Percentiles rank a stretch among this genome's conserved stretches.
Evolutionary conservation across 2,888 invertebrate species (phyloP).

Genomic region (Calliphora vomitoria): DNA sequence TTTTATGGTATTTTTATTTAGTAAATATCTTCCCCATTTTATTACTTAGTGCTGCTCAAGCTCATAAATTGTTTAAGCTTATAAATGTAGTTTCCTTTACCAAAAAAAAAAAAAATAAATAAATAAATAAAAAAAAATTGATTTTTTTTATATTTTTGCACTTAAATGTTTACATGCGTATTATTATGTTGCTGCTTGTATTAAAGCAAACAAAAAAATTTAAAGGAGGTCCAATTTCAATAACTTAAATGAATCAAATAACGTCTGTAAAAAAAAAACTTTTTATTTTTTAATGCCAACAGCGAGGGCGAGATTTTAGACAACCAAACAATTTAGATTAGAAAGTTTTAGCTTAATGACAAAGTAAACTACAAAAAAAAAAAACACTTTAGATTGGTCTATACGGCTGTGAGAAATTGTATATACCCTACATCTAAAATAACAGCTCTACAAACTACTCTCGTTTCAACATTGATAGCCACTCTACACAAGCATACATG

Average conservation of each 20-base stretch:
- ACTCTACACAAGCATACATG: too few species aligned
- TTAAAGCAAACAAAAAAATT: not conserved
- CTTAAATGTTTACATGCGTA: conserved; percentile 23
- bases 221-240: conserved; percentile 42
- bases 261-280: not conserved
- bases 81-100: not conserved
- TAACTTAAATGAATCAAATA: conserved; percentile 41
- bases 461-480: too few species aligned
- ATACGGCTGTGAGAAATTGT: too few species aligned
- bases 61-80: not conserved
- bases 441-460: too few species aligned
- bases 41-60: not conserved
- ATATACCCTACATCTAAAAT: too few species aligned
- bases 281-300: not conserved
- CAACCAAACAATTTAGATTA: conserved; percentile 25
- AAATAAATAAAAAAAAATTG: too few species aligned
- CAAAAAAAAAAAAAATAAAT: not conserved
- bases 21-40: not conserved
- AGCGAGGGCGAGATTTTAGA: conserved; percentile 10
- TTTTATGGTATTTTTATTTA: conserved; percentile 33
- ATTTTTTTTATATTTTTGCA: conserved; percentile 5
- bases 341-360: conserved; percentile 5
- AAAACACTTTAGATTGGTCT: too few species aligned
- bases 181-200: not conserved
- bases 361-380: not conserved